Percentiles rank a stretch among this genome's conserved stretches.
Evolutionary conservation across 64 coral and sea anemone genomes (phyloP).

Genomic region (Orbicella faveolata): DNA sequence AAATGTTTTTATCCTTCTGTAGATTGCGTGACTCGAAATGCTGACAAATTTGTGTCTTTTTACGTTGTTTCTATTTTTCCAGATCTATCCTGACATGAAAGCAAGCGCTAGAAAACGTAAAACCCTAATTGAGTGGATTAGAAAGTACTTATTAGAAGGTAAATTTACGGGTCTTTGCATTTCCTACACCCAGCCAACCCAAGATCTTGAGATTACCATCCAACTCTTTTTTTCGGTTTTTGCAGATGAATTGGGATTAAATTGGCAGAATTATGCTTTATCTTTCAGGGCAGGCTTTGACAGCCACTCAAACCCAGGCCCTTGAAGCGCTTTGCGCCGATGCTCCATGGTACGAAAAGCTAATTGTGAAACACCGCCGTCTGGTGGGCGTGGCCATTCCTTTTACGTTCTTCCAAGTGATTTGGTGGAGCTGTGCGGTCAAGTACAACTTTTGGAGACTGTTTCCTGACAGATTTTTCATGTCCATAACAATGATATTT

Average conservation of each 20-base stretch:
- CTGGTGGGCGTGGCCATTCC: conserved; percentile 70
- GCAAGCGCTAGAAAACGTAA: conserved; percentile 5
- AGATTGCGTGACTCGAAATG: not conserved
- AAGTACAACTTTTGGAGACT: conserved; percentile 67
- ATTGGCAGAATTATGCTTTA: not conserved
- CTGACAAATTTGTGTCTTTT: not conserved
- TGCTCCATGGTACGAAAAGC: conserved; percentile 57
- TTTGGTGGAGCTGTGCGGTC: conserved; percentile 80
- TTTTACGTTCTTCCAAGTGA: conserved; percentile 58
- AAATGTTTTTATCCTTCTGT: not conserved
- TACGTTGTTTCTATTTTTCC: not conserved
- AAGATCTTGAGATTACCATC: too few species aligned
- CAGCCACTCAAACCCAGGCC: conserved; percentile 54
- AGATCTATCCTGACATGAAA: not conserved
- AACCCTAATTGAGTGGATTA: conserved; percentile 10
- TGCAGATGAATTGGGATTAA: not conserved
- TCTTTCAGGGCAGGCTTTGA: conserved; percentile 56
- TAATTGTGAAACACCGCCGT: conserved; percentile 72
- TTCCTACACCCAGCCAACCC: not conserved
- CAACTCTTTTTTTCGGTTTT: not conserved
- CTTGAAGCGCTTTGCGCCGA: conserved; percentile 37
- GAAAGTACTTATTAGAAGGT: conserved; percentile 33
- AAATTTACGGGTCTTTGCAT: not conserved
- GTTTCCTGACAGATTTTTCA: conserved; percentile 77
- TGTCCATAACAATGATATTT: conserved; percentile 91